A percentile compares a stretch with the other conserved stretches of the same genome.
Conservation (phyloP, 2,888 invertebrate genomes). For the Mythimna lalbum region DNA sequence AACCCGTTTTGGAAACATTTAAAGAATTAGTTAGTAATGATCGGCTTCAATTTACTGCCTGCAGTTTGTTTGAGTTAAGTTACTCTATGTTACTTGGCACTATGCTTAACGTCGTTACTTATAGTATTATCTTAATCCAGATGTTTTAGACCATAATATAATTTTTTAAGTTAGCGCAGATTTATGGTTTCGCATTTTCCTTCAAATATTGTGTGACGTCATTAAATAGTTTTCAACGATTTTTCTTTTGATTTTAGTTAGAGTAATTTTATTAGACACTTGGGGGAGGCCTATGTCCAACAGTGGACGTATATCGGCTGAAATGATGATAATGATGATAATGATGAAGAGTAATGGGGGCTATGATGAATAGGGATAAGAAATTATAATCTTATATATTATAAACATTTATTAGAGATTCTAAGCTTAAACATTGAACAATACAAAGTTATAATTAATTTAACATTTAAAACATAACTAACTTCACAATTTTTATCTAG, state of each 20-base stretch:
- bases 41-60: constrained; percentile 75
- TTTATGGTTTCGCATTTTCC: neutral
- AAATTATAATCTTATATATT: neutral
- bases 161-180: neutral
- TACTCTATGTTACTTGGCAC: constrained; percentile 77
- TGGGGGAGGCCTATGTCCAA: too few species aligned
- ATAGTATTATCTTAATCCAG: constrained; percentile 80
- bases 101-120: constrained; percentile 78
- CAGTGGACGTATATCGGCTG: too few species aligned
- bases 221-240: constrained; percentile 16
- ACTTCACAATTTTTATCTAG: neutral
- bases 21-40: constrained; percentile 74
- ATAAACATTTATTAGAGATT: constrained; percentile 56
- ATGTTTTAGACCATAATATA: constrained; percentile 59
- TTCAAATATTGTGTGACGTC: constrained; percentile 1
- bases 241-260: neutral
- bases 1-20: constrained; percentile 72
- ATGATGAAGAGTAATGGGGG: too few species aligned
- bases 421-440: constrained; percentile 31
- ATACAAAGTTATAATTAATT: neutral
- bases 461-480: neutral
- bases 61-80: constrained; percentile 74
- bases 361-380: too few species aligned
- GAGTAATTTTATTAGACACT: too few species aligned
- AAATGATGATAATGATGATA: too few species aligned